These are phyloP conservation scores for Acropora yongei DNA, from an alignment of 64 coral and sea anemone species.

Conservation along the genomic window DNA sequence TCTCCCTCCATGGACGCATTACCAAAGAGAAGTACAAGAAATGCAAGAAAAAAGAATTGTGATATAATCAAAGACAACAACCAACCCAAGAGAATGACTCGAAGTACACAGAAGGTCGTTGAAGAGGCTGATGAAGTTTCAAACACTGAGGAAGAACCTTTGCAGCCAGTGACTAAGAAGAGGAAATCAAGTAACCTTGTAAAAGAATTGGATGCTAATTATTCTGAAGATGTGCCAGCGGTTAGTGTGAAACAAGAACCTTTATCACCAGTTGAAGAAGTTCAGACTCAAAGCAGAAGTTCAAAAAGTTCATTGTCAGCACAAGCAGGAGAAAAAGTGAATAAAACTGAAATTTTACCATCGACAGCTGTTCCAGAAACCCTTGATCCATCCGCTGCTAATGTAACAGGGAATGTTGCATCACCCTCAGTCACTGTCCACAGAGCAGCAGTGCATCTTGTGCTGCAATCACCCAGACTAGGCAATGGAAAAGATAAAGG, in stretches of 20 bases:
- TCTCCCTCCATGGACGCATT: slow-evolving; percentile 11
- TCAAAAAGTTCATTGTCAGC: slow-evolving; percentile 25
- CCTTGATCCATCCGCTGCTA: background rate
- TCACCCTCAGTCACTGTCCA: slow-evolving; percentile 1
- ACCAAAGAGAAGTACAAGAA: slow-evolving; percentile 45
- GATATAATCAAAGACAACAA: background rate
- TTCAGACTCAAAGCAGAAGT: background rate
- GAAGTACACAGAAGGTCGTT: slow-evolving; percentile 12
- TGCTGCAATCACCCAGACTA: slow-evolving; percentile 53
- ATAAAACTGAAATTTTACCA: background rate
- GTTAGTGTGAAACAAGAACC: slow-evolving; percentile 25
- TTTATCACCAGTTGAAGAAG: slow-evolving; percentile 1
- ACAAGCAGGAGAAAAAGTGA: slow-evolving; percentile 31
- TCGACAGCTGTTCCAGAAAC: slow-evolving; percentile 58
- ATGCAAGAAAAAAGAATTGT: slow-evolving; percentile 40
- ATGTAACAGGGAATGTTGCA: background rate
- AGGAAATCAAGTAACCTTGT: background rate
- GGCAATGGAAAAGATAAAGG: background rate
- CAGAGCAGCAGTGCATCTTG: slow-evolving; percentile 52
- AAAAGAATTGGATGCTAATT: background rate
- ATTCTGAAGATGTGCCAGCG: background rate
- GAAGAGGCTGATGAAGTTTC: background rate
- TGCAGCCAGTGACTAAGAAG: background rate
- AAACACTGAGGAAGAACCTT: background rate
- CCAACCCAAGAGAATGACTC: slow-evolving; percentile 12